Evolutionary conservation across 1,140 invertebrate species (phyloP).

Genomic region (Brachionus asplanchnoidis): DNA sequence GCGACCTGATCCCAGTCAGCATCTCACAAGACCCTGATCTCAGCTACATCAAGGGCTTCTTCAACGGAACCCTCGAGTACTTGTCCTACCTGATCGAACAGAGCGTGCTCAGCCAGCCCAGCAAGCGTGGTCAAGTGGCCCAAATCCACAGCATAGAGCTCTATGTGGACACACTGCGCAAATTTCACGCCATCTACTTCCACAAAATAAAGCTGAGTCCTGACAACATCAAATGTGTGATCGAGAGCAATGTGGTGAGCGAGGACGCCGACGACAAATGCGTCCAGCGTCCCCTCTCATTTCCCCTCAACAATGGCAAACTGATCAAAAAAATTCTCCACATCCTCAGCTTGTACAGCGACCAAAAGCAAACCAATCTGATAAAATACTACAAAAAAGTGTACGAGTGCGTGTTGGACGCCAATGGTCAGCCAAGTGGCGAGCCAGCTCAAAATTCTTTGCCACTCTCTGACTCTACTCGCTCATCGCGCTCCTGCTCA

Average conservation of each 20-base stretch:
- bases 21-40: neutral
- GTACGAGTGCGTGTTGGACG: neutral
- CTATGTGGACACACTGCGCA: neutral
- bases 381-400: constrained; percentile 31
- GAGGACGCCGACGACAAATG: neutral
- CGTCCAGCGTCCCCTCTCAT: neutral
- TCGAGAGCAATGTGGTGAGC: neutral
- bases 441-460: neutral
- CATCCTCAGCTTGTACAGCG: neutral
- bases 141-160: neutral
- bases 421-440: neutral
- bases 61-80: constrained; percentile 15
- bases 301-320: constrained; percentile 15
- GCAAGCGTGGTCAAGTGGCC: neutral
- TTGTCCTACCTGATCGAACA: constrained; percentile 10
- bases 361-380: neutral
- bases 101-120: neutral
- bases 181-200: constrained; percentile 35
- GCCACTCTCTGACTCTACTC: neutral
- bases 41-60: constrained; percentile 15
- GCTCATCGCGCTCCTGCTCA: neutral
- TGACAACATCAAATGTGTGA: neutral
- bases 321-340: constrained; percentile 16
- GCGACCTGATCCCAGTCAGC: neutral
- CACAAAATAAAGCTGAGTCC: neutral